phyloP scores from a whole-genome alignment of 1,140 invertebrate genomes.

The Littorina saxatilis region DNA sequence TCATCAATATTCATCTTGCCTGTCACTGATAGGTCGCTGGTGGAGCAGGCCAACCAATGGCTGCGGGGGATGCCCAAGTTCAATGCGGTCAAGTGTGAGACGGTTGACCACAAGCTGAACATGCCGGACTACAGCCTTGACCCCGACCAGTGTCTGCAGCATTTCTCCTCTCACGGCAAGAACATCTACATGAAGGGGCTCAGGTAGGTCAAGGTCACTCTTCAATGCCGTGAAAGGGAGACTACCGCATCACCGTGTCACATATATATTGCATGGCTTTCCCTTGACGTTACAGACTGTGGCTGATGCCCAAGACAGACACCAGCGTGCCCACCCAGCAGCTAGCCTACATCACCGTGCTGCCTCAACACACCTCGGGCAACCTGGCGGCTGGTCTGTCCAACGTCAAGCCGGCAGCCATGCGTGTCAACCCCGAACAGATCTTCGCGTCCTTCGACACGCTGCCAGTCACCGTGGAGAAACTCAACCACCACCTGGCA shows the following conservation, averaged over 20 bases:
- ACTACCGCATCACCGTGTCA: too few species aligned
- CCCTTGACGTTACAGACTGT: conserved; percentile 45
- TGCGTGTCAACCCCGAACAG: neutral
- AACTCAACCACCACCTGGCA: conserved; percentile 54
- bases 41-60: conserved; percentile 60
- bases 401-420: conserved; percentile 17
- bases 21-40: conserved; percentile 50
- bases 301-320: conserved; percentile 48
- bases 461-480: conserved; percentile 41
- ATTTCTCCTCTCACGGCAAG: conserved; percentile 52
- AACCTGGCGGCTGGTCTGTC: neutral
- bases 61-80: conserved; percentile 51
- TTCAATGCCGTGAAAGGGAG: too few species aligned
- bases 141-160: conserved; percentile 43
- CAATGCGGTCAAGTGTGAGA: conserved; percentile 53
- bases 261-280: too few species aligned
- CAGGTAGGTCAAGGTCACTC: conserved; percentile 39
- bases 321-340: conserved; percentile 42
- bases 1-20: neutral
- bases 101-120: conserved; percentile 49
- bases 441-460: conserved; percentile 46
- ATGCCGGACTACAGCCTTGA: conserved; percentile 43
- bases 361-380: conserved; percentile 45
- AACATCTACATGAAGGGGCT: conserved; percentile 55
- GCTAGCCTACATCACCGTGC: conserved; percentile 53